Conservation (phyloP, 2,888 invertebrate species). For the Diploptera punctata region DNA sequence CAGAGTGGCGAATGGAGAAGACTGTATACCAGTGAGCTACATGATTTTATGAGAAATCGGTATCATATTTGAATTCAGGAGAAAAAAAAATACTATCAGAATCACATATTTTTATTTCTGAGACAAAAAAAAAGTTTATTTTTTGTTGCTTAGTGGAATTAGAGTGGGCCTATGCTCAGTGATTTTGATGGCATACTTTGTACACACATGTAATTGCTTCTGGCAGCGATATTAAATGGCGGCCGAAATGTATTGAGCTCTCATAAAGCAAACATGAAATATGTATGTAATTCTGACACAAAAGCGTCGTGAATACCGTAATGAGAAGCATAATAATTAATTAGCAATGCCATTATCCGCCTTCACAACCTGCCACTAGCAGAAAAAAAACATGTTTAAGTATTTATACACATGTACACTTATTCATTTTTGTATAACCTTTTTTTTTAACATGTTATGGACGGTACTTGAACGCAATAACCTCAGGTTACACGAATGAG, state of each 20-base stretch:
- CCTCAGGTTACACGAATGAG: constrained; percentile 3
- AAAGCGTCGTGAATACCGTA: constrained; percentile 25
- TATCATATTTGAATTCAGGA: too few relatives aligned
- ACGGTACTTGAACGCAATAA: not conserved
- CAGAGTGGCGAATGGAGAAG: too few relatives aligned
- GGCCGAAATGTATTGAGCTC: not conserved
- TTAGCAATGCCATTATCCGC: constrained; percentile 24
- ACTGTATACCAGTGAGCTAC: too few relatives aligned
- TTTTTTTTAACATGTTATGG: constrained; percentile 1
- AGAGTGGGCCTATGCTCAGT: too few relatives aligned
- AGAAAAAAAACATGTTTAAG: too few relatives aligned
- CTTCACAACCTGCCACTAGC: too few relatives aligned
- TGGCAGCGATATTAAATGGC: not conserved
- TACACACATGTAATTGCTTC: constrained; percentile 5
- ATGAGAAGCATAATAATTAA: constrained; percentile 22
- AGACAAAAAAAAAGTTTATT: too few relatives aligned
- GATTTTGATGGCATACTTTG: not conserved
- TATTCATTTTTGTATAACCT: not conserved
- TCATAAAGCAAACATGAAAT: constrained; percentile 29
- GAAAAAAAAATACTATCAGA: too few relatives aligned
- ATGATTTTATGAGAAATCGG: too few relatives aligned
- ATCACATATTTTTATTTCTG: too few relatives aligned
- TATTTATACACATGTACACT: not conserved
- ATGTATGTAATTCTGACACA: constrained; percentile 20
- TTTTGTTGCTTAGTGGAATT: too few relatives aligned